These are phyloP conservation scores for Xyrichtys novacula DNA, from an alignment of 2,797 vertebrate genomes.

Conservation along the genomic window DNA sequence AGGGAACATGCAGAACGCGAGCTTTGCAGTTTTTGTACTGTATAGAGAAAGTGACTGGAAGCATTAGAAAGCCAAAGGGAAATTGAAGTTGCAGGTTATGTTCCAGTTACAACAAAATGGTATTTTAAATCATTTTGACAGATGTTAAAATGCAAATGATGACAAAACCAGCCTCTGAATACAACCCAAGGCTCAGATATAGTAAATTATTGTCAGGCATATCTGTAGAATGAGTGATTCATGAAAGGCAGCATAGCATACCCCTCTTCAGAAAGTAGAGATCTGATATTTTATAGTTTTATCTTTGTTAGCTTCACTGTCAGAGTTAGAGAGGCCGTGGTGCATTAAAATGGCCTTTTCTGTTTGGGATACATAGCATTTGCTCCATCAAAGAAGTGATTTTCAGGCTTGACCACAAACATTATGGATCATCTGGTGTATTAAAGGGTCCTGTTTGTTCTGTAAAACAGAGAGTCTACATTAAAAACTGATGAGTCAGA, in stretches of 20 bases:
- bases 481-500: too few relatives aligned
- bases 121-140: not conserved
- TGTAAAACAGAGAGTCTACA: too few relatives aligned
- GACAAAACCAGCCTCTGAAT: not conserved
- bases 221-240: not conserved
- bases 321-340: too few relatives aligned
- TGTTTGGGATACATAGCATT: not conserved
- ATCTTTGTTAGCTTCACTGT: too few relatives aligned
- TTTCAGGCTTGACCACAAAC: not conserved
- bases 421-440: not conserved
- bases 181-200: not conserved
- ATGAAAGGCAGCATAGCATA: not conserved
- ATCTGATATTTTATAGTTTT: too few relatives aligned
- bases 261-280: not conserved
- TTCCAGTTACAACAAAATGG: not conserved
- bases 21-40: conserved; percentile 15
- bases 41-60: conserved; percentile 15
- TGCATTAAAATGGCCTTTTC: not conserved
- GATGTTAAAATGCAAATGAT: conserved; percentile 1
- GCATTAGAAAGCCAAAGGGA: not conserved
- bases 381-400: not conserved
- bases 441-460: not conserved
- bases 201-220: not conserved
- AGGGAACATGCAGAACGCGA: conserved; percentile 36
- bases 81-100: not conserved